Base-by-base conservation (phyloP, 2,888 invertebrate species). In the Macrosoma leucophasiata region DNA sequence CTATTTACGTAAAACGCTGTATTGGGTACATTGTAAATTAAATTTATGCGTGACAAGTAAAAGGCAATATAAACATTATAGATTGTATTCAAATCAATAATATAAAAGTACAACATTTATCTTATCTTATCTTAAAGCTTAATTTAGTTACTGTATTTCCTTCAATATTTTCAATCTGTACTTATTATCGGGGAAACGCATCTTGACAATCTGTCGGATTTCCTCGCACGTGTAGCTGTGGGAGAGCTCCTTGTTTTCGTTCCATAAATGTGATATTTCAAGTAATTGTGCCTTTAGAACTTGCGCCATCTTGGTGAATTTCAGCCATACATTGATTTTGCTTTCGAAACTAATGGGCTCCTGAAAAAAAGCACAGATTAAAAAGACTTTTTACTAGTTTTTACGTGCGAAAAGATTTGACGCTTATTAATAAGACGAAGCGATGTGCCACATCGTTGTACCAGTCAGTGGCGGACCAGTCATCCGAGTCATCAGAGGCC, bases 161-260 rank as follows among this genome's bases (percentile, higher is more conserved):
- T 78, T 78, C 24, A 85, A 62, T 43, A 81, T 77, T 36, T 61
- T 71, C 2, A 82, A 58, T 39, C 84, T 65, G 36, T 76, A 76
- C 41, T 72, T 67, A 45, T 79, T 67, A 43, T 79, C 77, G 0
- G 78, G 77, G 59, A 84, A 85, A 17, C 81, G 55, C 59, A 84
- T 77, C 41, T 81, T 82, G 13, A 85, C 55, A 8, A 85, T 60
- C 29, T 79, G 79, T 1, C 81, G 42, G 3, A 85, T 65, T 48
- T 85, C 84, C 34, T 84, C 84, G 30, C 79, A 79, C 1, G 63
- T 58, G 54, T 68, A 85, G 24, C 52, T 54, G 19, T 54, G 55
- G 1, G 69, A 41, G 4, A 70, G 42, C 0, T 64, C 56, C 11
- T 52, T 52, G 27, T 60, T 53, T 0, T 46, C 50, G 13, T 56